Conservation (phyloP, 2,797 vertebrate genomes). For the Graptemys geographica region DNA sequence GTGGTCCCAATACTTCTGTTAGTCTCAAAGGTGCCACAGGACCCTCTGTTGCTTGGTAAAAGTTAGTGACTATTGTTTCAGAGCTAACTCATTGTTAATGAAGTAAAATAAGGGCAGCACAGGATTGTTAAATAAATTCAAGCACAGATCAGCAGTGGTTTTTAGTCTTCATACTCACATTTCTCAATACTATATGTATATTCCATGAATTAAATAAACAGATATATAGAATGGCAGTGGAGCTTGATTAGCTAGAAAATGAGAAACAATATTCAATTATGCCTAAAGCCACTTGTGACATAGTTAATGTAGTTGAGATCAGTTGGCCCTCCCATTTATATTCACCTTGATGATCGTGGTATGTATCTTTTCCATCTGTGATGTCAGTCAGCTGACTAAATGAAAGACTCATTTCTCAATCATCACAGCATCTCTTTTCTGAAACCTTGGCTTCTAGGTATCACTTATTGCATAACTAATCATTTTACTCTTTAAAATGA, state of each 20-base stretch:
- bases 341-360: neutral
- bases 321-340: neutral
- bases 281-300: neutral
- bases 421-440: neutral
- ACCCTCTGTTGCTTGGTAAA: too few species aligned
- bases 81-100: neutral
- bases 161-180: neutral
- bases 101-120: neutral
- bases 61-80: neutral
- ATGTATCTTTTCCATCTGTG: neutral
- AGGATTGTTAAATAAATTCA: accelerated
- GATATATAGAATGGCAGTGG: neutral
- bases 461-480: neutral
- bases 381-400: neutral
- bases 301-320: neutral
- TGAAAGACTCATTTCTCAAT: neutral
- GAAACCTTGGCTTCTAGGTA: neutral
- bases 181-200: neutral
- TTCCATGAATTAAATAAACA: neutral
- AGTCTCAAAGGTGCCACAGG: too few species aligned
- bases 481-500: neutral
- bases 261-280: neutral
- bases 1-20: too few species aligned
- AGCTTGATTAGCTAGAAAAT: neutral
- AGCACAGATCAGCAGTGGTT: neutral